A percentile compares a stretch with the other conserved stretches of the same genome.
Evolutionary conservation across 2,113 vertebrate species (phyloP).

Genomic region (Silurus asotus): DNA sequence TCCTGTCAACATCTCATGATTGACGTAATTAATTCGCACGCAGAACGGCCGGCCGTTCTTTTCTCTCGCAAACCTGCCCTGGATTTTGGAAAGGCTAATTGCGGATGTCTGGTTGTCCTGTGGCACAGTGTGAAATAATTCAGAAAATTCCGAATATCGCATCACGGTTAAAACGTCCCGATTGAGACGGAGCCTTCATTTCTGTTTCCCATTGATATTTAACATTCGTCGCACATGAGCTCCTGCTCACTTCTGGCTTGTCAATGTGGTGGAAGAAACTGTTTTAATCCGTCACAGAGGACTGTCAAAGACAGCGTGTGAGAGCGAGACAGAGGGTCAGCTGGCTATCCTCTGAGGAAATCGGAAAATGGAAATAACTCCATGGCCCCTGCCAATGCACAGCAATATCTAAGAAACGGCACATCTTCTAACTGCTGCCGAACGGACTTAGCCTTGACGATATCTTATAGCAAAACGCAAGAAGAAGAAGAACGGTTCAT

Average conservation of each 20-base stretch:
- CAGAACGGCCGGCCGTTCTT: slow-evolving; percentile 16
- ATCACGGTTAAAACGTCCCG: not conserved
- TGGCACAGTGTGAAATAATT: not conserved
- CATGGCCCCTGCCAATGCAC: slow-evolving; percentile 53
- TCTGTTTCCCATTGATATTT: not conserved
- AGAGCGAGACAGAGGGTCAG: slow-evolving; percentile 4
- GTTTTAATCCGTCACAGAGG: not conserved
- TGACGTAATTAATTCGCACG: not conserved
- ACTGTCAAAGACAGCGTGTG: not conserved
- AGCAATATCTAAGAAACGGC: slow-evolving; percentile 59
- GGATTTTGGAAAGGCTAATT: not conserved
- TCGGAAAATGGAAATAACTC: slow-evolving; percentile 59
- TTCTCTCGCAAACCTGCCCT: not conserved
- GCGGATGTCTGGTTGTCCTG: not conserved
- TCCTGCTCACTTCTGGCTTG: not conserved
- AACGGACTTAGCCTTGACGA: slow-evolving; percentile 18
- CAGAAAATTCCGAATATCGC: not conserved
- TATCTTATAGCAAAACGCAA: slow-evolving; percentile 1
- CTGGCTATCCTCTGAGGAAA: slow-evolving; percentile 47
- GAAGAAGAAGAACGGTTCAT: not conserved
- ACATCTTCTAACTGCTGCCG: slow-evolving; percentile 58
- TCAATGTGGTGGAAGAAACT: slow-evolving; percentile 1
- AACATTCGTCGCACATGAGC: not conserved
- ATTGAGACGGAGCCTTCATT: not conserved
- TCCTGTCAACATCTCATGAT: slow-evolving; percentile 18